Percentiles rank a stretch among this genome's conserved stretches.
phyloP scores from a whole-genome alignment of 2,113 vertebrate species.

The Parus major region DNA sequence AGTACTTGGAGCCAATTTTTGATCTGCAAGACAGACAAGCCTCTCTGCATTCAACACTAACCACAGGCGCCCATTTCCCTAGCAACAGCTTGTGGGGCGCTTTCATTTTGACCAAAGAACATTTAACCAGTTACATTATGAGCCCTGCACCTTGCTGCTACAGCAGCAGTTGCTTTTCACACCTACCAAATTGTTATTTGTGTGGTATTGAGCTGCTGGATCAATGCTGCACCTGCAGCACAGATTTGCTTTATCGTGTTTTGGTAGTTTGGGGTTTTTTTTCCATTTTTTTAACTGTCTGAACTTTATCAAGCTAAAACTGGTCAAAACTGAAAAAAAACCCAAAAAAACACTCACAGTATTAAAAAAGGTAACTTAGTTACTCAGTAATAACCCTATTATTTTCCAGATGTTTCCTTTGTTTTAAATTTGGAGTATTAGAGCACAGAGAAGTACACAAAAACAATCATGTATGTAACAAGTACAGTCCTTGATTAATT shows the following conservation, averaged over 20 bases:
- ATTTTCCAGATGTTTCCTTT: neutral
- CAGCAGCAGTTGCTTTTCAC: neutral
- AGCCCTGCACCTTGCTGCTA: neutral
- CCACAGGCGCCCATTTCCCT: slow-evolving; percentile 52
- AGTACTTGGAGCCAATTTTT: slow-evolving; percentile 13
- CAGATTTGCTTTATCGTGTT: neutral
- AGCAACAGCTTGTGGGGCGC: slow-evolving; percentile 37
- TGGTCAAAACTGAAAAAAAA: neutral
- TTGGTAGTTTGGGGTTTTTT: neutral
- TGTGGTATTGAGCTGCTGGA: neutral
- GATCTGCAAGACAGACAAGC: slow-evolving; percentile 15
- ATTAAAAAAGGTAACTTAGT: neutral
- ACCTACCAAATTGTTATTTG: neutral
- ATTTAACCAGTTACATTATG: neutral
- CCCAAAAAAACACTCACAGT: neutral
- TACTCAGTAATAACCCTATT: neutral
- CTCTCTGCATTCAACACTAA: slow-evolving; percentile 36
- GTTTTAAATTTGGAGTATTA: neutral
- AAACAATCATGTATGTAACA: neutral
- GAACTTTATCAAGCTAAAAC: neutral
- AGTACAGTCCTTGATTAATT: neutral
- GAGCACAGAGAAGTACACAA: neutral
- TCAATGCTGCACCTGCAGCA: neutral
- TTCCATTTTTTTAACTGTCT: neutral
- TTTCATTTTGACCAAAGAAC: slow-evolving; percentile 31